Evolutionary conservation across 2,113 vertebrate genomes (phyloP), one percentile per base, ranked within the genome.

Genomic region (Oostethus manadensis): DNA sequence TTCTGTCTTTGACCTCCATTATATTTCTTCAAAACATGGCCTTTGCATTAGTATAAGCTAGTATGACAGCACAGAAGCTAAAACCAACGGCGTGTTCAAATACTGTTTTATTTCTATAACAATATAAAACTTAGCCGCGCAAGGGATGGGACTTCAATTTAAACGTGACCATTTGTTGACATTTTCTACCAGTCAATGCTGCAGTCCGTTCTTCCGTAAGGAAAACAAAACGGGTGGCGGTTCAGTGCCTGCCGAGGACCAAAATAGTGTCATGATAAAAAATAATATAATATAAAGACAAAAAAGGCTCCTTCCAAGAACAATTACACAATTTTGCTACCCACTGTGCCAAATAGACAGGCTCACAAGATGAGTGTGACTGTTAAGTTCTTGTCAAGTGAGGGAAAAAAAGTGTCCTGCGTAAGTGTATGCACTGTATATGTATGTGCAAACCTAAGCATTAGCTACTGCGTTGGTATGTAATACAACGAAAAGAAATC

Each of bases 81-180:
- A 42, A 33, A 33, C 29, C 5, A 7, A 33, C 29, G 7, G 29
- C 11, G 38, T 42, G 38, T 42, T 42, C 10, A 42, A 42, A 42
- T 42, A 42, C 11, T 42, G 38, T 42, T 42, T 7, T 3, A 42
- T 42, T 42, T 42, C 38, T 14, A 42, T 42, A 14, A 1, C 6
- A 42, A 42, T 42, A 42, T 3, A 42, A 42, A 42, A 42, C 13
- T 84, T 73, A 66, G 80, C 73, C 65, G 71, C 80, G 79, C 66
- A 77, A 83, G 83, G 85, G 84, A 83, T 84, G 83, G 84, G 82
- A 88, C 86, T 89, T 86, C 78, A 86, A 86, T 88, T 87, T 86
- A 84, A 84, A 48, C 79, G 73, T 86, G 86, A 86, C 85, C 84
- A 80, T 81, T 84, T 83, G 58, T 60, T 66, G 82, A 42, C 38